Base-by-base conservation (phyloP, 30 jellyfish, hydroid and myxozoan species). In the Hydractinia echinata region DNA sequence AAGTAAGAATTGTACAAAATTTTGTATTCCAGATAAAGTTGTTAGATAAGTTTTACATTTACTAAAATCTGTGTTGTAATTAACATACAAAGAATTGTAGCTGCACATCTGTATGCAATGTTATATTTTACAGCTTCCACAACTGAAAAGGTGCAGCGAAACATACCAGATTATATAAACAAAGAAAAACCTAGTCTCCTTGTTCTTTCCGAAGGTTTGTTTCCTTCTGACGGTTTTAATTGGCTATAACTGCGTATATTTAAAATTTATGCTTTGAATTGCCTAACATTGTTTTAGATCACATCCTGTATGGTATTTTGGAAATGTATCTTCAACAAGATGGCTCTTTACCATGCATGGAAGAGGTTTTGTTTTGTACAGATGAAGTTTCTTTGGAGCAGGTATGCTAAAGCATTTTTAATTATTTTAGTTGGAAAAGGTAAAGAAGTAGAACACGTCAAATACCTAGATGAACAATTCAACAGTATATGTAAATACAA, bases 171-270 rank as follows among this genome's bases (percentile, higher is more conserved):
- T 53, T 66, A 61, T 18, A 55, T 85, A 77, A 76, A 67, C 20
- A 9, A 19, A 8, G 53, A 21, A 52, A 67, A 48, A 55, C 94
- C 94, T 68, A 77, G 76, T 61, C 77, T 85, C 9, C 70, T 85
- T 82, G 61, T 72, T 30, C 85, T 85, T 54, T 88, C 94, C 7
- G 62, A 73, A 69, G 94, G 94, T 84, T 6, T 64, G 74, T 64
- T 6, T 7, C 4, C 39, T n/a, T n/a, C 7, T 6, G 74, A 13
- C 10, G 7, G 39, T 44, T 64, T 64, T n/a, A 7, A n/a, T 64
- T 64, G 16, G 19, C 39, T 64, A 7, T 64, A 64, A 51, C 39
- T 6, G 19, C 3, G 18, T 58, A 16, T 58, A n/a, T 6, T 58
- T 58, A 16, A 58, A 58, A 16, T 58, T 58, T 58, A 3, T 11